phyloP scores from a whole-genome alignment of 2,113 vertebrate species.

The Lasiurus cinereus region DNA sequence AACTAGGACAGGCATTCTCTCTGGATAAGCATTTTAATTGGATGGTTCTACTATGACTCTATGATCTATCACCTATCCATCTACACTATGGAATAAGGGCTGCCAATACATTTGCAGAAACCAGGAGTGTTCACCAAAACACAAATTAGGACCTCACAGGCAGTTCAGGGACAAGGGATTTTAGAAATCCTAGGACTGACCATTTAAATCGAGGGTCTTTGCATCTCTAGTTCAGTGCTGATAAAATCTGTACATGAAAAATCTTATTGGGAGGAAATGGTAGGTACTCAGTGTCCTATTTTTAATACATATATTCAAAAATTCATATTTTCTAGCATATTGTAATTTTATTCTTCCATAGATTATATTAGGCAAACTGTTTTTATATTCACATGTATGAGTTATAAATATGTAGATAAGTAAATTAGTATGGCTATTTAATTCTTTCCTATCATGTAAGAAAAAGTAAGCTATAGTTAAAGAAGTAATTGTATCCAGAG shows the following conservation, averaged over 20 bases:
- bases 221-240: slow-evolving; percentile 56
- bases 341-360: neutral
- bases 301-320: neutral
- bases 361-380: neutral
- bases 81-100: neutral
- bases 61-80: neutral
- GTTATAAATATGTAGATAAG: neutral
- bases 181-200: slow-evolving; percentile 26
- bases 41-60: neutral
- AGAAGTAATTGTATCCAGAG: neutral
- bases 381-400: neutral
- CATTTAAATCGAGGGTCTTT: slow-evolving; percentile 68
- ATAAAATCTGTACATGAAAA: slow-evolving; percentile 64
- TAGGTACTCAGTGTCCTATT: neutral
- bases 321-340: neutral
- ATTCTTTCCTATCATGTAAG: neutral
- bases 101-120: slow-evolving; percentile 53
- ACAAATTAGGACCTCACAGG: slow-evolving; percentile 55
- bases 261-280: neutral
- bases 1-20: neutral
- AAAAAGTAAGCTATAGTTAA: neutral
- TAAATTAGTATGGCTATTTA: neutral
- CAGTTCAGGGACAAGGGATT: neutral
- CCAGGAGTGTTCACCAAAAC: neutral
- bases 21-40: slow-evolving; percentile 60